A percentile compares a stretch with the other conserved stretches of the same genome.
Conservation (phyloP, 2,888 invertebrate genomes). For the Spisula subtruncata region DNA sequence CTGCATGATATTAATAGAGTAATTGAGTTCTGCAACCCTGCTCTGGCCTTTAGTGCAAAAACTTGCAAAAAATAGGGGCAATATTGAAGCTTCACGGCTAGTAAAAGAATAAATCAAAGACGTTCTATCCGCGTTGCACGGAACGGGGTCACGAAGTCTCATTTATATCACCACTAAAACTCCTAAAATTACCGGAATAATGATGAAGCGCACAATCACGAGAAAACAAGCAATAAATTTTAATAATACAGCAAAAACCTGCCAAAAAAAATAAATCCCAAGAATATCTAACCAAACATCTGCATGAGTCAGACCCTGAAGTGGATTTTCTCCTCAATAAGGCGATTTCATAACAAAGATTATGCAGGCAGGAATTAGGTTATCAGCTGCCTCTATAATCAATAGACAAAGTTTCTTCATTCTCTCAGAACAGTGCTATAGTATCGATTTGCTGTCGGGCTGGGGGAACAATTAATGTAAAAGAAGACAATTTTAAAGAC, state of each 20-base stretch:
- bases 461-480: constrained; percentile 15
- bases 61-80: neutral
- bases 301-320: constrained; percentile 23
- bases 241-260: constrained; percentile 20
- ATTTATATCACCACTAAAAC: constrained; percentile 17
- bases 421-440: constrained; percentile 22
- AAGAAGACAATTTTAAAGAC: constrained; percentile 29
- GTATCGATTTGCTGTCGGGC: constrained; percentile 17
- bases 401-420: constrained; percentile 17
- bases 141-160: constrained; percentile 13
- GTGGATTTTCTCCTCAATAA: constrained; percentile 20
- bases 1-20: neutral
- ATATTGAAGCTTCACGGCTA: neutral
- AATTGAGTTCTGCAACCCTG: neutral
- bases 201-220: neutral
- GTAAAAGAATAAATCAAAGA: neutral
- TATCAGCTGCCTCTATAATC: constrained; percentile 24
- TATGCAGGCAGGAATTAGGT: constrained; percentile 27
- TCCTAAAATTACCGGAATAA: neutral
- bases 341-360: constrained; percentile 24
- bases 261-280: constrained; percentile 3
- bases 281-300: constrained; percentile 20
- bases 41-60: neutral
- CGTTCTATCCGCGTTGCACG: neutral
- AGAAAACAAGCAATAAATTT: constrained; percentile 23